Conservation (phyloP, 2,113 vertebrate genomes). For the Saimiri boliviensis region DNA sequence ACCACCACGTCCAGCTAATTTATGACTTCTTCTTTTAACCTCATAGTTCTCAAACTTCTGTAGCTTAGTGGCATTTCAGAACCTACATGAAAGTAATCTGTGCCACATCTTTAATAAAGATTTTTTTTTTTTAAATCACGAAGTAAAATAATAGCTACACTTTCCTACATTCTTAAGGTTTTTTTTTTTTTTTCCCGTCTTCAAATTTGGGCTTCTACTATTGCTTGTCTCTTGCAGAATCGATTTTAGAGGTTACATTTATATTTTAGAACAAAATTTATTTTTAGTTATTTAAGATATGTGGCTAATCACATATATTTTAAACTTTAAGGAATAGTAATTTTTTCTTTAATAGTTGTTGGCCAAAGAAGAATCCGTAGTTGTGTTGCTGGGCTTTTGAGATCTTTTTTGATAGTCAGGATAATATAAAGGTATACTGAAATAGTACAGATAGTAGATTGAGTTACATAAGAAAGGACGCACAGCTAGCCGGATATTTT, state of each 20-base stretch:
- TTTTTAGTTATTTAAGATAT: neutral
- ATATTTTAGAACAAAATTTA: neutral
- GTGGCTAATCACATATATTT: neutral
- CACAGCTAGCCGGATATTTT: neutral
- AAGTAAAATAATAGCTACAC: neutral
- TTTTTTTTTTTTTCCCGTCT: neutral
- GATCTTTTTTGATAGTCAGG: neutral
- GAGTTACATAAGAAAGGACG: neutral
- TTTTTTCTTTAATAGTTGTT: neutral
- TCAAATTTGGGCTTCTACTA: neutral
- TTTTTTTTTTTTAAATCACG: neutral
- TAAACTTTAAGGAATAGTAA: neutral
- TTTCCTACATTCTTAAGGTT: constrained; percentile 2
- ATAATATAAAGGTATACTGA: neutral
- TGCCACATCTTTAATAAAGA: neutral
- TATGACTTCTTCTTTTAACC: neutral
- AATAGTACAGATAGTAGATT: neutral
- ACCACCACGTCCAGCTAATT: no score
- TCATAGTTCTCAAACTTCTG: neutral
- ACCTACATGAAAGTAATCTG: neutral
- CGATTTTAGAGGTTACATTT: neutral
- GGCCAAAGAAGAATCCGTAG: neutral
- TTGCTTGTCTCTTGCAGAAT: neutral
- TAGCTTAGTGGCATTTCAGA: neutral
- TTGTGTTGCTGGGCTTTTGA: neutral